Evolutionary conservation across 2,797 vertebrate species (phyloP).

Genomic region (Pyrocephalus nanus): DNA sequence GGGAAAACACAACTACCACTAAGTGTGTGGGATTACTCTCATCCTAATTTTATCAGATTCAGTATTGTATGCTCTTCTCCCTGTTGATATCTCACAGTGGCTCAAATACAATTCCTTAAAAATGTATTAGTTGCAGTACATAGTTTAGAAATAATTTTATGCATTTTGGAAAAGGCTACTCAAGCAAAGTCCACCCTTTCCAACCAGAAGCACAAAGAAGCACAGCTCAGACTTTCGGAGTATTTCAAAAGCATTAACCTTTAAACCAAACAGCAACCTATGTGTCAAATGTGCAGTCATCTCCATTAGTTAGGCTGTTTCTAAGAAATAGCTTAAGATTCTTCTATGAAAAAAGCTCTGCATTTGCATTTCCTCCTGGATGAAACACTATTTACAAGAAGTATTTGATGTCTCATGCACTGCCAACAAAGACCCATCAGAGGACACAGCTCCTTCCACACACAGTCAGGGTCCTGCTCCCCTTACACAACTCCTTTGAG

Average conservation of each 20-base stretch:
- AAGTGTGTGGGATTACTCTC: not conserved
- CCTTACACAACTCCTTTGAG: not conserved
- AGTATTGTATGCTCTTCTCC: not conserved
- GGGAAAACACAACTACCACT: not conserved
- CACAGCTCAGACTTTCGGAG: not conserved
- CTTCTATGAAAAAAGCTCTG: not conserved
- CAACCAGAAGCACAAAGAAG: not conserved
- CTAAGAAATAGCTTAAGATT: not conserved
- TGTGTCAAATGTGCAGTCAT: not conserved
- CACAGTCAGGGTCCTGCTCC: not conserved
- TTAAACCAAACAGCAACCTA: not conserved
- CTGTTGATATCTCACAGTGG: not conserved
- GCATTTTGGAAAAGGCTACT: not conserved
- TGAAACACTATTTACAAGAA: not conserved
- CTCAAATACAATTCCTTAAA: not conserved
- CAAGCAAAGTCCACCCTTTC: not conserved
- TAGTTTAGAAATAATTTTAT: not conserved
- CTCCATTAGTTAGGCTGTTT: not conserved
- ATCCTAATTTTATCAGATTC: not conserved
- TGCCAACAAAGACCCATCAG: not conserved
- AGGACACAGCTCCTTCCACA: not conserved
- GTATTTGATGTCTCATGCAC: fast-evolving
- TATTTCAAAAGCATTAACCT: not conserved
- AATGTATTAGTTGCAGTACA: not conserved
- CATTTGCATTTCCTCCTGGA: not conserved